Evolutionary conservation across 2,888 invertebrate species (phyloP).

Genomic region (Chymomyza amoena): DNA sequence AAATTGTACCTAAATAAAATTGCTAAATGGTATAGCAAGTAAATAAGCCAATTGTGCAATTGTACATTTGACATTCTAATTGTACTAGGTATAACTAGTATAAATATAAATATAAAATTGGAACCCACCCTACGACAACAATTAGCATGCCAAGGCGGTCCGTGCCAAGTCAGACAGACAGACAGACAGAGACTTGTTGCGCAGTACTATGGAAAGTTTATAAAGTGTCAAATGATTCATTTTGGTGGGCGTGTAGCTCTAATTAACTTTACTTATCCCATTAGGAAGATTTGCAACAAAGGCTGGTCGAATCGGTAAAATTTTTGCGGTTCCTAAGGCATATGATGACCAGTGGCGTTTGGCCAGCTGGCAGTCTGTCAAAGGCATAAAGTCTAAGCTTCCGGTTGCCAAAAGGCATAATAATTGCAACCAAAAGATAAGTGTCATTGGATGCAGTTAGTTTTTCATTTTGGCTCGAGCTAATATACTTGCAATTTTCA

Average conservation of each 20-base stretch:
- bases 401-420: slow-evolving; percentile 16
- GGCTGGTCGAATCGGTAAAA: background rate
- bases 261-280: slow-evolving; percentile 17
- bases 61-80: slow-evolving; percentile 24
- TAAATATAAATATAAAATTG: background rate
- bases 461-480: background rate
- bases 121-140: background rate
- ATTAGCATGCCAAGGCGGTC: background rate
- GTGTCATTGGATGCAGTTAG: background rate
- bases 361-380: slow-evolving; percentile 58
- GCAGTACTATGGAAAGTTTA: slow-evolving; percentile 30
- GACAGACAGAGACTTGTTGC: background rate
- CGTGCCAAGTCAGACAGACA: background rate
- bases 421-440: background rate
- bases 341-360: slow-evolving; percentile 1
- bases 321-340: background rate
- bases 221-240: background rate
- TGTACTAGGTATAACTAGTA: background rate
- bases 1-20: slow-evolving; percentile 5
- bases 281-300: slow-evolving; percentile 24
- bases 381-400: slow-evolving; percentile 48
- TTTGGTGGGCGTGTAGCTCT: slow-evolving; percentile 30
- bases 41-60: slow-evolving; percentile 34
- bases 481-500: background rate
- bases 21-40: slow-evolving; percentile 35